These are phyloP conservation scores for Haliclona indistincta DNA, from an alignment of 37 sponge, comb jelly and placozoan species.

Conservation along the genomic window DNA sequence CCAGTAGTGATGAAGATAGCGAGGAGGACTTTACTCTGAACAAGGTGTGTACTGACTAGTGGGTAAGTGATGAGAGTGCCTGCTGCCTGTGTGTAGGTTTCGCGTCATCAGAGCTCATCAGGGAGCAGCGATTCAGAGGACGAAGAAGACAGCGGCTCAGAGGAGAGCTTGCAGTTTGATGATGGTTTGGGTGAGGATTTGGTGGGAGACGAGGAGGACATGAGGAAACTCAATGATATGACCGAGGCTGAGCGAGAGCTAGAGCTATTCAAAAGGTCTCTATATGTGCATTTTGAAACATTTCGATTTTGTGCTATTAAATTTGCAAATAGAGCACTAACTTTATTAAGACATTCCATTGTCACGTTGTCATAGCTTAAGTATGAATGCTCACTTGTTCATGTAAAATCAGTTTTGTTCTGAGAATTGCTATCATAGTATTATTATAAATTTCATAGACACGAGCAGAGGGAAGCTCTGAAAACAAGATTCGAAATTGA, in stretches of 20 bases:
- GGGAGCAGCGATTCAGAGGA: conserved; percentile 2
- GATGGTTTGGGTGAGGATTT: conserved; percentile 94
- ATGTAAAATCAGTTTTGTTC: background rate
- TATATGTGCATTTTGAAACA: conserved; percentile 4
- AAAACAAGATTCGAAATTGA: conserved; percentile 83
- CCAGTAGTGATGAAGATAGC: background rate
- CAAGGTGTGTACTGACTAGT: background rate
- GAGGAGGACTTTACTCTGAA: conserved; percentile 3
- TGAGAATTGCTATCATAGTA: background rate
- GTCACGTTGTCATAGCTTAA: background rate
- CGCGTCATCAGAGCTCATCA: conserved; percentile 19
- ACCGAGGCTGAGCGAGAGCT: conserved; percentile 95
- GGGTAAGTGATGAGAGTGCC: background rate
- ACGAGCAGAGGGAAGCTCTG: conserved; percentile 73
- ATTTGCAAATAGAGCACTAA: background rate
- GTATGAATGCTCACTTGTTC: background rate
- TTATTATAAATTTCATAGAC: conserved; percentile 13
- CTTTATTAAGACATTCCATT: background rate
- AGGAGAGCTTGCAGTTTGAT: conserved; percentile 68
- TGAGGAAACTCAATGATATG: conserved; percentile 74
- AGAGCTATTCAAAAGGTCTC: conserved; percentile 83
- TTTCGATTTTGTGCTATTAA: background rate
- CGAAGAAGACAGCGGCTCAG: conserved; percentile 20
- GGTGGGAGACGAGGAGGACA: conserved; percentile 87
- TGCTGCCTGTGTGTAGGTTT: background rate